Evolutionary conservation across 2,888 invertebrate genomes (phyloP).

Genomic region (Apoda limacodes): DNA sequence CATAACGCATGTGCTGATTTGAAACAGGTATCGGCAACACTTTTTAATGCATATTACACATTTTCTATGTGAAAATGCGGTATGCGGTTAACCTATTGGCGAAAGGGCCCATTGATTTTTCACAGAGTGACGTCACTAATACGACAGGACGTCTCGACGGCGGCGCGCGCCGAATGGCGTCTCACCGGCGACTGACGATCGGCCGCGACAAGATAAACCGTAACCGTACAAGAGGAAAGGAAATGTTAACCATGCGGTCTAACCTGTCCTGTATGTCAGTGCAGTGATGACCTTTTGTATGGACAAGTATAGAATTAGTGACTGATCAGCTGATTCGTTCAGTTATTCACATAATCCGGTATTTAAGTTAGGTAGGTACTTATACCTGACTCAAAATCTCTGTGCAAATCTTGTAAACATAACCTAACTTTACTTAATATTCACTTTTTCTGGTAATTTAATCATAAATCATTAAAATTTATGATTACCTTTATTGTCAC

Average conservation of each 20-base stretch:
- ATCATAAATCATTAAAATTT: too few species aligned
- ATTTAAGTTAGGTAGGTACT: too few species aligned
- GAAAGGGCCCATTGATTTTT: conserved; percentile 63
- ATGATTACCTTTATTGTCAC: too few species aligned
- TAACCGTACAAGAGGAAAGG: conserved; percentile 30
- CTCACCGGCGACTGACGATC: conserved; percentile 51
- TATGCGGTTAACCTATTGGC: conserved; percentile 59
- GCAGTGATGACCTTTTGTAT: conserved; percentile 49
- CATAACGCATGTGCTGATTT: too few species aligned
- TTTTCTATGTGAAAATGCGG: conserved; percentile 63
- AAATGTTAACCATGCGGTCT: conserved; percentile 56
- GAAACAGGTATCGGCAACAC: too few species aligned
- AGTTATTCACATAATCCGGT: too few species aligned
- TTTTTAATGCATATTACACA: conserved; percentile 55
- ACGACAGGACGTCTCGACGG: conserved; percentile 37
- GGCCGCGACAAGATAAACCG: too few species aligned
- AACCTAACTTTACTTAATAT: too few species aligned
- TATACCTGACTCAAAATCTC: too few species aligned
- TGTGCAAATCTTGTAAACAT: too few species aligned
- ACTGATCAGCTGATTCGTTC: too few species aligned
- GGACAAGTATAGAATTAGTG: conserved; percentile 36
- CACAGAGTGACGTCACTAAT: conserved; percentile 57
- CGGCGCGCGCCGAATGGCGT: conserved; percentile 64
- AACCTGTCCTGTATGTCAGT: conserved; percentile 31
- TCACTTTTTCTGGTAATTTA: too few species aligned